phyloP scores from a whole-genome alignment of 2,113 vertebrate species.

The Heterocephalus glaber region DNA sequence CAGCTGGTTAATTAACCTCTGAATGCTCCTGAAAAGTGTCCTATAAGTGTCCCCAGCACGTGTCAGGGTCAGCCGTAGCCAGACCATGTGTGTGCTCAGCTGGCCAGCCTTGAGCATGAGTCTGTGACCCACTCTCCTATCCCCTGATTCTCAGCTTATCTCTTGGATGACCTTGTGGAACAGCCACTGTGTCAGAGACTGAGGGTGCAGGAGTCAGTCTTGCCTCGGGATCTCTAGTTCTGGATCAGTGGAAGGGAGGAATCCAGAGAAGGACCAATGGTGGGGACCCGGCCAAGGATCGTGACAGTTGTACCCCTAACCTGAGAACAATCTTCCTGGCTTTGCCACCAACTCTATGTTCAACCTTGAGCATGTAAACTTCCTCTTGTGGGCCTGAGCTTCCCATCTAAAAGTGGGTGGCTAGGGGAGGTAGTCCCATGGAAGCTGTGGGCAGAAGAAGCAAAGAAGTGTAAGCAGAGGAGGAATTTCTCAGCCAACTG shows the following conservation, averaged over 20 bases:
- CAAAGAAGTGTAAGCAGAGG: background rate
- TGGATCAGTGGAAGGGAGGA: background rate
- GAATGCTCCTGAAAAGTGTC: background rate
- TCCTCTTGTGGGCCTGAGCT: background rate
- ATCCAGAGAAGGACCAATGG: background rate
- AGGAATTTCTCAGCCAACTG: background rate
- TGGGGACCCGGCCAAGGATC: background rate
- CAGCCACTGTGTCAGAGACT: background rate
- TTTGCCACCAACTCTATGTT: background rate
- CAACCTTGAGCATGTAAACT: background rate
- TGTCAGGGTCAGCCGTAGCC: background rate
- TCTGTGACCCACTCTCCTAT: background rate
- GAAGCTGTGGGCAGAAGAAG: background rate
- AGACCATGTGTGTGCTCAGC: background rate
- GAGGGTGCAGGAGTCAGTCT: background rate
- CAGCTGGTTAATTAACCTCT: constrained; percentile 52
- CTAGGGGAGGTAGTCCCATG: background rate
- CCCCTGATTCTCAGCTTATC: background rate
- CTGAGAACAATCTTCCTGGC: background rate
- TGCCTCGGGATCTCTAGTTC: background rate
- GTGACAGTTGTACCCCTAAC: background rate
- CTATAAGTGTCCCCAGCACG: background rate
- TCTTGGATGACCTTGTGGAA: background rate
- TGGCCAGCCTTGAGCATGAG: background rate
- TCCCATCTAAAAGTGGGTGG: background rate